Base-by-base conservation (phyloP, 2,888 invertebrate genomes). In the Chrysolina americana region DNA sequence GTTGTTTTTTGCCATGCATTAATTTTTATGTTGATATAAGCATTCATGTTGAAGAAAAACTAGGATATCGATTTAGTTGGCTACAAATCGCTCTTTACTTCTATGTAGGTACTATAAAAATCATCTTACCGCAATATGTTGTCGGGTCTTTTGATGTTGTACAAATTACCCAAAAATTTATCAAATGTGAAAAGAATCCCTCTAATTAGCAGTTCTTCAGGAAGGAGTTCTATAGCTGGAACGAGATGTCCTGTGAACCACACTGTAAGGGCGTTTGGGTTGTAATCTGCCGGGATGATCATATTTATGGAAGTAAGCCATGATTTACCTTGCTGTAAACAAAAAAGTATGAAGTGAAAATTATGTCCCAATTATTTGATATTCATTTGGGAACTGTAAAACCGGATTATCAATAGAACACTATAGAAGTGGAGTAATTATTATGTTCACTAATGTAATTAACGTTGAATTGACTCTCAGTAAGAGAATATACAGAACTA, bases 211-310 rank as follows among this genome's bases (percentile, higher is more conserved):
- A 93, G 88, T 70, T 90, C 89, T 64, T 91, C 90, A 0, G 90
- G 83, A 68, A 92, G 83, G 0, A 85, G 87, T 85, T 95, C 94
- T 88, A 93, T 91, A 65, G 89, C 85, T 71, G 90, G 89, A 4
- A 94, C 92, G 77, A 90, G 89, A 28, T 89, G 87, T 10, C 94
- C 93, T 65, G 90, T 89, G 19, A 94, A 89, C 94, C 94, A 94
- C 0, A 90, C 93, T 66, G 91, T 89, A 13, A 94, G 83, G 9
- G 93, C 88, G 47, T 90, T 89, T 0, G 92, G 90, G 81, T 93
- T 91, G 47, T 78, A 70, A 28, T 78, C 75, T 6, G 93, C 90
- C 9, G 88, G 88, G 90, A 59, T 41, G 13, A 78, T 36, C 15
- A 28, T 50, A 36, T 48, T 66, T 11, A 74, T 15, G 15, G 71